Evolutionary conservation across 2,113 vertebrate species (phyloP).

Genomic region (Lepus americanus): DNA sequence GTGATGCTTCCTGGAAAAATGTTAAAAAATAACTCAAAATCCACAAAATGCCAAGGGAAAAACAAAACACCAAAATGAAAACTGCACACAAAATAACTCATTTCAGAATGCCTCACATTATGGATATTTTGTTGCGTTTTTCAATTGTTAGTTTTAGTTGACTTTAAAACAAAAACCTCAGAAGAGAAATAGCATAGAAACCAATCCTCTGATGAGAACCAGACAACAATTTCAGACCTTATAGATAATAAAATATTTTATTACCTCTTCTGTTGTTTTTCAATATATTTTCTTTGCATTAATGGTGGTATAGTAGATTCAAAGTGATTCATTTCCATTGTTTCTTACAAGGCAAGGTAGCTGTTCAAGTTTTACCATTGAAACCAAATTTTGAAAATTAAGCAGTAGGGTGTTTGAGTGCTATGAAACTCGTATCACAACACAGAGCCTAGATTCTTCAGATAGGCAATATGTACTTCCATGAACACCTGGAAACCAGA

Average conservation of each 20-base stretch:
- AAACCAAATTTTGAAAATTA: slow-evolving; percentile 58
- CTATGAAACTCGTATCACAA: slow-evolving; percentile 45
- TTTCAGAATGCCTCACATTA: not conserved
- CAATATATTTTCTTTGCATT: slow-evolving; percentile 60
- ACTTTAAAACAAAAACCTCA: slow-evolving; percentile 49
- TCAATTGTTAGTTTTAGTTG: slow-evolving; percentile 33
- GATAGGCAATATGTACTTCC: not conserved
- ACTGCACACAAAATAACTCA: slow-evolving; percentile 41
- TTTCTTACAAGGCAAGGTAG: slow-evolving; percentile 57
- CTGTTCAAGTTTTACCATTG: slow-evolving; percentile 54
- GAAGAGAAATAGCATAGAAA: slow-evolving; percentile 38
- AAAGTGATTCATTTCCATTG: slow-evolving; percentile 58
- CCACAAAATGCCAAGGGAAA: not conserved
- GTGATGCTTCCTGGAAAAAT: slow-evolving; percentile 54
- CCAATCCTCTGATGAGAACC: slow-evolving; percentile 57
- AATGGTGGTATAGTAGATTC: slow-evolving; percentile 21
- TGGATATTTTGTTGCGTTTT: slow-evolving; percentile 58
- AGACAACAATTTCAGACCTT: slow-evolving; percentile 67
- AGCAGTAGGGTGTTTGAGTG: slow-evolving; percentile 30
- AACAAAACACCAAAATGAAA: slow-evolving; percentile 61
- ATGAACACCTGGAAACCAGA: not conserved
- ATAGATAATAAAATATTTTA: slow-evolving; percentile 55
- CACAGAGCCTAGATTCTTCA: slow-evolving; percentile 25
- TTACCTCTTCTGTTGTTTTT: slow-evolving; percentile 22
- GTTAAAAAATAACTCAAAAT: slow-evolving; percentile 71